A percentile compares a stretch with the other conserved stretches of the same genome.
Conservation (phyloP, 2,797 vertebrate genomes). For the Poeciliopsis paucimaculata region DNA sequence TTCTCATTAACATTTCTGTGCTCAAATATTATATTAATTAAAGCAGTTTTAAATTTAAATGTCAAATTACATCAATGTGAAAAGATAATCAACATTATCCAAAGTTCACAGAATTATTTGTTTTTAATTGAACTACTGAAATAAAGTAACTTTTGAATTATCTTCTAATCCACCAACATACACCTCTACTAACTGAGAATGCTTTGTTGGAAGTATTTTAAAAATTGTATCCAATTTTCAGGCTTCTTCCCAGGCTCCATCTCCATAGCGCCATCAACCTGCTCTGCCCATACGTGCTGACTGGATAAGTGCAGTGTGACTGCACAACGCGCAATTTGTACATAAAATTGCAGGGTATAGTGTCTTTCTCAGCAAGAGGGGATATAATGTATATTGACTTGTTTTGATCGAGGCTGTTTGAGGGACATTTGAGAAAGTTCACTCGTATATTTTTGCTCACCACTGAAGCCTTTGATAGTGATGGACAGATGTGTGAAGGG, state of each 20-base stretch:
- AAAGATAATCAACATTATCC: too few species aligned
- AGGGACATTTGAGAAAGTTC: constrained; percentile 65
- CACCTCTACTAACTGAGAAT: constrained; percentile 25
- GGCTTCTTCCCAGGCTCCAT: constrained; percentile 13
- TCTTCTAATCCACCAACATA: neutral
- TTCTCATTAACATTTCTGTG: too few species aligned
- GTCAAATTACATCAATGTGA: too few species aligned
- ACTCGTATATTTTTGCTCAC: constrained; percentile 60
- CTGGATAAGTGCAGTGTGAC: constrained; percentile 41
- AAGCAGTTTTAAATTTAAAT: too few species aligned
- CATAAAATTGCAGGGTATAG: constrained; percentile 50
- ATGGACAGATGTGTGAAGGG: constrained; percentile 60
- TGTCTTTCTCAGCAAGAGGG: constrained; percentile 33
- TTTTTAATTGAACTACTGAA: neutral
- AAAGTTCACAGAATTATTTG: neutral
- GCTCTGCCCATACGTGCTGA: constrained; percentile 50
- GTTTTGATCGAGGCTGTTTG: constrained; percentile 60
- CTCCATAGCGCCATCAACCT: constrained; percentile 45
- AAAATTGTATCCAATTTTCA: constrained; percentile 21
- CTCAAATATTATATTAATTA: too few species aligned
- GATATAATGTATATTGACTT: constrained; percentile 60
- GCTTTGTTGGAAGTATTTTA: constrained; percentile 36
- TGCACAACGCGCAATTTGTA: constrained; percentile 38
- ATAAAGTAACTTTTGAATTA: neutral
- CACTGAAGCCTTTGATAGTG: constrained; percentile 56